Base-by-base conservation (phyloP, 1,140 invertebrate genomes). In the Eriosoma lanigerum region DNA sequence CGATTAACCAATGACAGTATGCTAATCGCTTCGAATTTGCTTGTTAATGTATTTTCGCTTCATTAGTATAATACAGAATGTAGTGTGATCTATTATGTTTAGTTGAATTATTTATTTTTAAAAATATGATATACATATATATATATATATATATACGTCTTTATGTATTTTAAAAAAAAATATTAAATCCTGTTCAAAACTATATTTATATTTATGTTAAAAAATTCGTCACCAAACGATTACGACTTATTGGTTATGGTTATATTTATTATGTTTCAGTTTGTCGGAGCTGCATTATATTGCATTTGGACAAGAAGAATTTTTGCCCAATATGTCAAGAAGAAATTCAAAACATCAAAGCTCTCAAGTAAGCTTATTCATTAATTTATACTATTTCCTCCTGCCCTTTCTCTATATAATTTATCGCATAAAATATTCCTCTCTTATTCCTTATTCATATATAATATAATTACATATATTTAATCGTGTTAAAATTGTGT, bases 241-340 rank as follows among this genome's bases (percentile, higher is more conserved):
- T 64, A 10, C 21, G 5, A 6, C 17, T 81, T n/a, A 56, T n/a
- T n/a, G n/a, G n/a, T n/a, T n/a, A n/a, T n/a, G n/a, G n/a, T n/a
- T n/a, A n/a, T n/a, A n/a, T n/a, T n/a, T 56, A 62, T 70, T 82
- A 19, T 83, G 29, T 84, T 83, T 62, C 86, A 90, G 89, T 90
- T 86, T 91, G 90, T 84, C 88, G 88, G 80, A 89, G 88, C 62
- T 91, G 90, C 85, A 89, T 91, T 81, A 87, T 91, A 17, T 86
- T 88, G 72, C 88, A 90, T 84, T 85, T 91, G 50, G 87, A 89
- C 81, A 86, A 83, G 32, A 88, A 88, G 82, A 89, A 87, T 81
- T 86, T 85, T 81, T 91, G 90, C 85, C 90, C 90, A 5, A 88
- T 87, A 73, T 91, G 90, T 84, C 86, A 88, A 82, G 86, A 87